Evolutionary conservation across 2,888 invertebrate genomes (phyloP), one percentile per base, ranked within the genome.

Genomic region (Drosophila testacea): DNA sequence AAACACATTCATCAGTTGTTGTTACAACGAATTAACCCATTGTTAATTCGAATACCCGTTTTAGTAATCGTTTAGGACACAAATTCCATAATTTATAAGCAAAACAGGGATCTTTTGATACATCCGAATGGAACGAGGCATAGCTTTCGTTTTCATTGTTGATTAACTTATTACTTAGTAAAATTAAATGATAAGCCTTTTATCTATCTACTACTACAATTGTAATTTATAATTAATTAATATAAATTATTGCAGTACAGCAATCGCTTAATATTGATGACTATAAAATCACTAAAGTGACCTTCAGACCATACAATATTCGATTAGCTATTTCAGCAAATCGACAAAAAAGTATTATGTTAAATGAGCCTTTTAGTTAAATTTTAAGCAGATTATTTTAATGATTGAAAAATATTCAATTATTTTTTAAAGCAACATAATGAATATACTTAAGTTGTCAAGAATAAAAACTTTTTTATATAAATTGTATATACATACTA

Each of bases 11-110:
- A 11, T 42, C 81, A 16, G 74, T 69, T 47, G 85, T 76, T 6
- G 64, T 66, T 10, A 81, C 88, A 6, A 61, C 69, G 7, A 80
- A 88, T 62, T 90, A 88, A 62, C 73, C 42, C n/a, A 30, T 6
- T 36, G 42, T 38, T 54, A 11, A 48, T 51, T 36, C 42, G 32
- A 41, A 42, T 39, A 46, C 6, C 6, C 41, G 13, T 48, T 63
- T 68, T 41, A 66, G 56, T 13, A 55, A 39, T 54, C 54, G 62
- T 46, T 63, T 69, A 70, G 75, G 22, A 48, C 65, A 72, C 60
- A 89, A 86, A 77, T 88, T 83, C 81, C 89, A 90, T 70, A 71
- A 69, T 38, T 72, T 83, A 56, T 83, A 88, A 67, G 60, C 39
- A 34, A 54, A 39, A 41, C 50, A 60, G 50, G 59, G 59, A 57